phyloP scores from a whole-genome alignment of 2,888 invertebrate species.

The Biston stratarius region DNA sequence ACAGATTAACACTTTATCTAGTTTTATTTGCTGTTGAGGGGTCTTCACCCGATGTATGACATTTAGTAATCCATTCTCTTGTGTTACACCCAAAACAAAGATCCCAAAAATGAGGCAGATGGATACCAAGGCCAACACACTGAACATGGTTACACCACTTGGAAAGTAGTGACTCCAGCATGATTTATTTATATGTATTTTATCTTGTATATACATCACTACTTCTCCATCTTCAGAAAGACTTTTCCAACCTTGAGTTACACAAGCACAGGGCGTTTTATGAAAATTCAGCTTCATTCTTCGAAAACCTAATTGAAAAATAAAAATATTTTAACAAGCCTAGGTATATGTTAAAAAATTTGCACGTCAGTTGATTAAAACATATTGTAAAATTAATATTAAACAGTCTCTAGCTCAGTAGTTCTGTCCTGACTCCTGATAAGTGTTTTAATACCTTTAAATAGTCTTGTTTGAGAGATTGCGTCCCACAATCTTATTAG shows the following conservation, averaged over 20 bases:
- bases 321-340: too few relatives aligned
- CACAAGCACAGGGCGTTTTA: not conserved
- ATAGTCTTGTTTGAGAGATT: too few relatives aligned
- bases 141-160: not conserved
- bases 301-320: not conserved
- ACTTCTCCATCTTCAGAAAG: not conserved
- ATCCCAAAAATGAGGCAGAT: not conserved
- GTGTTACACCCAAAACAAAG: not conserved
- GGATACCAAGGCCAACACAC: not conserved
- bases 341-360: too few relatives aligned
- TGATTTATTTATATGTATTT: not conserved
- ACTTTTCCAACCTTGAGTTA: conserved; percentile 11
- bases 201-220: not conserved
- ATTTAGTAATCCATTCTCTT: too few relatives aligned
- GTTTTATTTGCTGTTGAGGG: not conserved
- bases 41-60: not conserved
- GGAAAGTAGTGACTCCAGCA: not conserved
- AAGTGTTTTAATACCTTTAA: too few relatives aligned
- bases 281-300: conserved; percentile 13
- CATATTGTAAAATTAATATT: too few relatives aligned
- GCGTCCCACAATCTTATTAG: too few relatives aligned
- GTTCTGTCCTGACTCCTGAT: too few relatives aligned
- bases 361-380: too few relatives aligned
- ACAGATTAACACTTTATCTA: conserved; percentile 81
- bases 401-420: too few relatives aligned